phyloP scores from a whole-genome alignment of 2,113 vertebrate species.

The Muntiacus reevesi region DNA sequence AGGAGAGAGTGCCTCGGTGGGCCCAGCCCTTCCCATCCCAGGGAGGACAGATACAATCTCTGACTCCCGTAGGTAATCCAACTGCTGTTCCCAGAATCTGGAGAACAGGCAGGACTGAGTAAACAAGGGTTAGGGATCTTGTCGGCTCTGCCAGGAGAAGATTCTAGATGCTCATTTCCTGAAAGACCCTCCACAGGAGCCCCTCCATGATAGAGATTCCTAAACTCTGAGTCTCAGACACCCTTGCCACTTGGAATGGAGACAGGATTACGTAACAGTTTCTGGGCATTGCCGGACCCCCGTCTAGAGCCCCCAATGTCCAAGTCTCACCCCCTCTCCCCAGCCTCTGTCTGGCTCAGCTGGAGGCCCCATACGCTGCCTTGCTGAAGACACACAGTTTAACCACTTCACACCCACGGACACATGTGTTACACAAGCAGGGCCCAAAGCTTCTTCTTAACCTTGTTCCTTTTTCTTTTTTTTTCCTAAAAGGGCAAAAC shows the following conservation, averaged over 20 bases:
- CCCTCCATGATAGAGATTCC: background rate
- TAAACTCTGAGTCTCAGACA: background rate
- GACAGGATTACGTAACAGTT: background rate
- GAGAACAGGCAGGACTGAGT: background rate
- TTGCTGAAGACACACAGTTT: background rate
- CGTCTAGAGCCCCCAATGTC: fast-evolving
- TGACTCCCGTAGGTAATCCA: no score
- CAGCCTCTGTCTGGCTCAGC: background rate
- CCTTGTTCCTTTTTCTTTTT: background rate
- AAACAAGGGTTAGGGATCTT: background rate
- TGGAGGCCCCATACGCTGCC: fast-evolving
- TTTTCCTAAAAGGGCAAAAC: slow-evolving; percentile 21
- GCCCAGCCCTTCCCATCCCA: no score
- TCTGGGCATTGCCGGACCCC: background rate
- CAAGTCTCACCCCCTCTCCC: background rate
- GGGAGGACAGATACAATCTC: background rate
- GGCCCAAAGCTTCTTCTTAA: background rate
- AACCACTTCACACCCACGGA: background rate
- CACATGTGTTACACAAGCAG: background rate
- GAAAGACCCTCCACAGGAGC: background rate
- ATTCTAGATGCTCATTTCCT: background rate
- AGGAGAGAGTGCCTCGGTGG: no score
- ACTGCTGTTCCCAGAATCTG: background rate
- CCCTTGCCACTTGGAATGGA: background rate
- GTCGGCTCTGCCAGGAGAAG: fast-evolving